Evolutionary conservation across 2,113 vertebrate species (phyloP), one percentile per base, ranked within the genome.

Genomic region (Rhinopomastus cyanomelas): DNA sequence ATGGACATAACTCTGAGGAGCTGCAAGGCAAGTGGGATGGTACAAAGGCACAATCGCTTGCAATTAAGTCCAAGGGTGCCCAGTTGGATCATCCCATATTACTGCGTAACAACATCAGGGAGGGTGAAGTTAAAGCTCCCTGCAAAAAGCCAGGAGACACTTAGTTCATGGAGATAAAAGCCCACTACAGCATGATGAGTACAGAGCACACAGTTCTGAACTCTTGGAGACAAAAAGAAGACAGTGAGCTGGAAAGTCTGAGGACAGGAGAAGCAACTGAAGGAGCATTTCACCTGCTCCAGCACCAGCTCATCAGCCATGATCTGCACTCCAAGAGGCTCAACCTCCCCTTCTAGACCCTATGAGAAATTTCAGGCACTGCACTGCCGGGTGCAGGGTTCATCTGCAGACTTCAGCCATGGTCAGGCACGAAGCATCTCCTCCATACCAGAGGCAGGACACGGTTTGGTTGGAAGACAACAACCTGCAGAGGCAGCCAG

Each of bases 281-380:
- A 55, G 48, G 59, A 88, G 55, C 17, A 20, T 78, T 78, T 66
- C 62, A 61, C 11, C 27, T 53, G 32, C 32, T 30, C 36, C 60
- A 86, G 42, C 4, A 1, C 4, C 66, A 49, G 16, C 37, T 69
- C 2, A 0, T 8, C 3, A 2, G 37, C 71, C 30, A 1, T 26
- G 26, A 81, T 42, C 36, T 55, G 69, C 56, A 42, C 42, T 23
- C 37, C 1, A 2, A 66, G 16, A n/a, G 26, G 30, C 36, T 62
- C 61, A 12, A 81, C 9, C 6, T 19, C 59, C 42, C 23, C 61
- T 44, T 12, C 21, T 22, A 23, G 19, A 61, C 12, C 13, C 66
- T 39, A 26, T 2, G 18, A 85, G 42, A 5, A 74, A 25, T 10
- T 2, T 32, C 8, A n/a, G 76, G 51, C 2, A 3, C 53, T 80